These are phyloP conservation scores for Hesperophylax magnus DNA, from an alignment of 1,140 invertebrate genomes.

Conservation along the genomic window DNA sequence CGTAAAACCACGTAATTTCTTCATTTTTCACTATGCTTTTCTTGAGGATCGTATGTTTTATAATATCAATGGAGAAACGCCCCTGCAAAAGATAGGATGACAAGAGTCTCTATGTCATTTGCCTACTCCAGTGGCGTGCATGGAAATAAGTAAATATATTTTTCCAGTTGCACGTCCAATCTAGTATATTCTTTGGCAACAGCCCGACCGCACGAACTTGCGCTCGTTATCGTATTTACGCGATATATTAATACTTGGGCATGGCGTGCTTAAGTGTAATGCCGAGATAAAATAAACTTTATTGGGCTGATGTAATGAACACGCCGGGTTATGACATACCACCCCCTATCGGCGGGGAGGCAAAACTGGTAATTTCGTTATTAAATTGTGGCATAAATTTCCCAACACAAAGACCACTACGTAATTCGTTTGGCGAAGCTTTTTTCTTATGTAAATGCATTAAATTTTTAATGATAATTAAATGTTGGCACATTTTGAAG, in stretches of 20 bases:
- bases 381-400: slow-evolving; percentile 36
- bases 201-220: neutral
- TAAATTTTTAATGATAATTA: neutral
- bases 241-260: slow-evolving; percentile 25
- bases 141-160: too few species aligned
- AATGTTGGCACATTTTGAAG: too few species aligned
- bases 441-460: slow-evolving; percentile 22
- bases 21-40: too few species aligned
- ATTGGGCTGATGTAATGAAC: slow-evolving; percentile 38
- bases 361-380: slow-evolving; percentile 20
- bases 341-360: slow-evolving; percentile 1
- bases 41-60: too few species aligned
- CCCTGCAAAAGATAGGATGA: too few species aligned
- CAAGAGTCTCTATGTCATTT: too few species aligned
- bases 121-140: too few species aligned
- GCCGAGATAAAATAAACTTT: slow-evolving; percentile 34
- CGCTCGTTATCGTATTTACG: slow-evolving; percentile 30
- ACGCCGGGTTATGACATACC: slow-evolving; percentile 34
- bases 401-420: neutral
- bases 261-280: slow-evolving; percentile 35
- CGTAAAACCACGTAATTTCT: too few species aligned
- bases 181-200: too few species aligned
- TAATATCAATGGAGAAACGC: too few species aligned
- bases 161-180: too few species aligned
- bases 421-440: neutral